Evolutionary conservation across 1,140 invertebrate genomes (phyloP).

Genomic region (Heliconius nattereri): DNA sequence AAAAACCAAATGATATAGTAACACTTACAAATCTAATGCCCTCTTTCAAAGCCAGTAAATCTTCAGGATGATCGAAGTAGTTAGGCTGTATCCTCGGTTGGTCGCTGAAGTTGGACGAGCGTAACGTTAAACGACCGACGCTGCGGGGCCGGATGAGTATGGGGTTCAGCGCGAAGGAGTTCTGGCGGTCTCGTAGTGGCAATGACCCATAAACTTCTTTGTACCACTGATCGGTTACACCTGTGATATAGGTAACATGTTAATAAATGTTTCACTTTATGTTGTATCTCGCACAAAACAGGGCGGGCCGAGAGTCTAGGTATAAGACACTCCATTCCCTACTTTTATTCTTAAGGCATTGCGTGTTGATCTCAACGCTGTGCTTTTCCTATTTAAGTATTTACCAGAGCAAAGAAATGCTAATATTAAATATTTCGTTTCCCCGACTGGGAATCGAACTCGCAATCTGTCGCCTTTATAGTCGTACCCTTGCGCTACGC

Average conservation of each 20-base stretch:
- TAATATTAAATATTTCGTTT: too few relatives aligned
- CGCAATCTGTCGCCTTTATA: too few relatives aligned
- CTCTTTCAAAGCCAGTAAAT: conserved; percentile 86
- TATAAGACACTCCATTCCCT: too few relatives aligned
- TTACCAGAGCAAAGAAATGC: too few relatives aligned
- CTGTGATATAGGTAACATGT: conserved; percentile 49
- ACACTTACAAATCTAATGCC: conserved; percentile 86
- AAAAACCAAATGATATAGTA: neutral
- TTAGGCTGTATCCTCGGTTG: conserved; percentile 89
- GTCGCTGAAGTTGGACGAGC: conserved; percentile 86
- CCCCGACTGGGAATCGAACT: too few relatives aligned
- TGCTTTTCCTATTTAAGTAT: too few relatives aligned
- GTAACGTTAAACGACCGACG: conserved; percentile 85
- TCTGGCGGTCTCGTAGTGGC: conserved; percentile 64
- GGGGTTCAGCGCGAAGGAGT: conserved; percentile 85
- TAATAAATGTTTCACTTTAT: neutral
- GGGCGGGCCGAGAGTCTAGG: too few relatives aligned
- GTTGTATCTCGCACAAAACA: too few relatives aligned
- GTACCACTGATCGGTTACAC: conserved; percentile 84
- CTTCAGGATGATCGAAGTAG: conserved; percentile 86
- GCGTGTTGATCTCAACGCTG: too few relatives aligned
- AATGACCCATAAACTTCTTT: conserved; percentile 81
- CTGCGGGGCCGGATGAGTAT: conserved; percentile 89
- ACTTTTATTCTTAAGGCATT: too few relatives aligned
- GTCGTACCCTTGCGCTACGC: too few relatives aligned